Evolutionary conservation across 1,140 invertebrate species (phyloP).

Genomic region (Probaryconus sp.): DNA sequence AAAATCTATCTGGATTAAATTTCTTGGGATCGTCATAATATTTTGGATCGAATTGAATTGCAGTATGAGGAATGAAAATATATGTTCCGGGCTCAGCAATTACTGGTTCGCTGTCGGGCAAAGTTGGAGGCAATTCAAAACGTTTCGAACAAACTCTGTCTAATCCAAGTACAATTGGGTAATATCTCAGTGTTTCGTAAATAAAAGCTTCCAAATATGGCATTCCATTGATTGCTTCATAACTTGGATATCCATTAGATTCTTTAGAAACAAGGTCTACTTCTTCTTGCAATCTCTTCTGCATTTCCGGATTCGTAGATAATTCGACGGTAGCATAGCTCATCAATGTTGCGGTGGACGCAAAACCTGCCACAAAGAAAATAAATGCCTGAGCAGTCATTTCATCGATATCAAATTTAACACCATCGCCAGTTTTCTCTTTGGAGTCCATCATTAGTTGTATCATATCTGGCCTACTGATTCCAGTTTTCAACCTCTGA

Average conservation of each 20-base stretch:
- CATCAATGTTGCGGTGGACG: constrained; percentile 80
- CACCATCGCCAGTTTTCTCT: neutral
- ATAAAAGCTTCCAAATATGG: constrained; percentile 4
- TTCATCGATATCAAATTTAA: neutral
- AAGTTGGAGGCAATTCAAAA: constrained; percentile 7
- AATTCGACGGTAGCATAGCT: constrained; percentile 77
- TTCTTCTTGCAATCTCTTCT: constrained; percentile 69
- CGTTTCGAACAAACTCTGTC: constrained; percentile 1
- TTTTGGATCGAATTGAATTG: constrained; percentile 28
- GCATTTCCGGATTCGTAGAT: constrained; percentile 80
- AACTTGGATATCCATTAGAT: constrained; percentile 11
- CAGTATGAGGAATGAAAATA: constrained; percentile 1
- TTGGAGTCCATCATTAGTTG: constrained; percentile 77
- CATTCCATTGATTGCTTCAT: constrained; percentile 8
- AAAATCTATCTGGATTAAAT: constrained; percentile 75
- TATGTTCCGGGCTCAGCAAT: constrained; percentile 8
- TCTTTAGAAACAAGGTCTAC: constrained; percentile 3
- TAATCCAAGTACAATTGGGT: neutral
- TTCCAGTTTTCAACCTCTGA: constrained; percentile 72
- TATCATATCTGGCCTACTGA: constrained; percentile 77
- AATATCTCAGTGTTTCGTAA: neutral
- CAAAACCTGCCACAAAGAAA: constrained; percentile 78
- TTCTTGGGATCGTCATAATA: constrained; percentile 67
- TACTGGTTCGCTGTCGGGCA: constrained; percentile 1
- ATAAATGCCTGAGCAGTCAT: constrained; percentile 42